phyloP scores from a whole-genome alignment of 2,797 vertebrate genomes.

The Bovichtus diacanthus region DNA sequence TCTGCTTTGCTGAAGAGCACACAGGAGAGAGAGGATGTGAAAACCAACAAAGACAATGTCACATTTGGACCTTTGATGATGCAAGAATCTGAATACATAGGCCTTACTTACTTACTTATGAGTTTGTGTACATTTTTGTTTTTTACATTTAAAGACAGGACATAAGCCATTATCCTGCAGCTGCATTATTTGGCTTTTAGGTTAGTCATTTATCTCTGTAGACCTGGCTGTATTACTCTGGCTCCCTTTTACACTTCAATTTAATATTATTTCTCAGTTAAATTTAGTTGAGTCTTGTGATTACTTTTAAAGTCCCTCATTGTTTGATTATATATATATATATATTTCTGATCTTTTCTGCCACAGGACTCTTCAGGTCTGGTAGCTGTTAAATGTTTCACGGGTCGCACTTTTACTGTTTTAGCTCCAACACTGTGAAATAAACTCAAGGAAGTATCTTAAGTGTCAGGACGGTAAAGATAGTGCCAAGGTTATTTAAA shows the following conservation, averaged over 20 bases:
- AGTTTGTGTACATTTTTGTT: slow-evolving; percentile 15
- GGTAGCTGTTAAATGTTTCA: slow-evolving; percentile 13
- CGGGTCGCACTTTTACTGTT: slow-evolving; percentile 6
- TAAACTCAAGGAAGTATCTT: not conserved
- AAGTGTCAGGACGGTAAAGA: not conserved
- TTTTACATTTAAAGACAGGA: slow-evolving; percentile 7
- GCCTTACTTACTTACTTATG: no score
- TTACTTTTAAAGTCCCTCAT: slow-evolving; percentile 16
- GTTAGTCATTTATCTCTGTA: not conserved
- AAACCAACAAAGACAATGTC: slow-evolving; percentile 29
- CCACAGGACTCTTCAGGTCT: not conserved
- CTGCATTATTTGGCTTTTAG: not conserved
- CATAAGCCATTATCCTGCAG: not conserved
- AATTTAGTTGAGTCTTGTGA: slow-evolving; percentile 11
- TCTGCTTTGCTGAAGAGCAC: slow-evolving; percentile 28
- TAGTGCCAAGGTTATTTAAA: no score
- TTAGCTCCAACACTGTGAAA: slow-evolving; percentile 5
- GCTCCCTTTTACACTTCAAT: not conserved
- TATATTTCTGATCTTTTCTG: slow-evolving; percentile 26
- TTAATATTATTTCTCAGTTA: not conserved
- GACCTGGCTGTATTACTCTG: not conserved
- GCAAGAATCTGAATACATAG: slow-evolving; percentile 14
- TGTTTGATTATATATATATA: not conserved
- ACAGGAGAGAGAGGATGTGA: slow-evolving; percentile 20
- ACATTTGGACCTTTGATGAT: slow-evolving; percentile 28